Base-by-base conservation (phyloP, 2,113 vertebrate species). In the Thryonomys swinderianus region DNA sequence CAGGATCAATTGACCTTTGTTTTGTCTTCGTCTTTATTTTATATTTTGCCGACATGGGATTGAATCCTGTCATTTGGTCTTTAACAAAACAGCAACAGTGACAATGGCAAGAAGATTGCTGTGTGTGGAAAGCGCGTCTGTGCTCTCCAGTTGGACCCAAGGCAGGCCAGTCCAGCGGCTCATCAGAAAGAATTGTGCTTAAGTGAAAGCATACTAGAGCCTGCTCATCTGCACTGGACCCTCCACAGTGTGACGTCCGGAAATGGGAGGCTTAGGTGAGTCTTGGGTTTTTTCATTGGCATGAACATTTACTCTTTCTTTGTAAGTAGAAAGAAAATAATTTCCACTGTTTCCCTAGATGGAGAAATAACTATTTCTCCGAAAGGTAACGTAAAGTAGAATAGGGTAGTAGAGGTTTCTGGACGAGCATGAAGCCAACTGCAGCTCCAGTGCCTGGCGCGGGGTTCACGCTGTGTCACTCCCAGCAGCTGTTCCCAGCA, bases 111-210 rank as follows among this genome's bases (percentile, higher is more conserved):
- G 34, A 90, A 21, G 6, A n/a, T 14, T 23, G 16, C 1, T 81
- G 94, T 14, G 12, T 81, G 82, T 84, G 95, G 90, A 98, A 98
- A 96, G 42, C 69, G 84, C 89, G 92, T 97, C 51, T 20, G 0
- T 96, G 34, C 37, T 97, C 66, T 94, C 93, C 67, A 61, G 88
- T 95, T 97, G 92, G 67, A 64, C 95, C 96, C 3, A 97, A 96
- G 53, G 96, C 34, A 83, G 12, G 53, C 59, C 57, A 79, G 48
- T 64, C 53, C 57, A 74, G 34, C 92, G 48, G 37, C 10, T 61
- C 79, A 64, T 69, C 83, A 42, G 93, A 42, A 96, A 91, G 10
- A 12, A 20, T 95, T 37, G 21, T 30, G 3, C 51, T 57, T 66
- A 23, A 21, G 45, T 57, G 32, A 30, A 83, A 80, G 7, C 11